These are phyloP conservation scores for Lissocephala sabroskyi DNA, from an alignment of 2,888 invertebrate genomes.

Conservation along the genomic window DNA sequence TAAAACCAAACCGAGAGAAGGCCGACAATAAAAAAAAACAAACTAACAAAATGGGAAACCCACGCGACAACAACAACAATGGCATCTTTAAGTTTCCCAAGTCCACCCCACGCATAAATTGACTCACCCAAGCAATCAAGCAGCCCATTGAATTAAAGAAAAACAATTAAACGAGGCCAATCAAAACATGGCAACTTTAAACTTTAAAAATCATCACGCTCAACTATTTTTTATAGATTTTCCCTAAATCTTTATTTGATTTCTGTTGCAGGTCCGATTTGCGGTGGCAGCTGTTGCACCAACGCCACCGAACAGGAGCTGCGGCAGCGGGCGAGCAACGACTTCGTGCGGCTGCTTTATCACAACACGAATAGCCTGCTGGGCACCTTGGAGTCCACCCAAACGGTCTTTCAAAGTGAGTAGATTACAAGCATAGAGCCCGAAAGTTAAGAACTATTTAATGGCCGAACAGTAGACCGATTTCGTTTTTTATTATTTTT, in stretches of 20 bases:
- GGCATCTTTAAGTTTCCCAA: no score
- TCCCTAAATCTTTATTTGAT: not conserved
- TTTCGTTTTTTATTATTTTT: slow-evolving; percentile 1
- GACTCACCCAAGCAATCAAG: no score
- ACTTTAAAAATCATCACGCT: no score
- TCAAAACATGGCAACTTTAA: no score
- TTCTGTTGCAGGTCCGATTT: slow-evolving; percentile 66
- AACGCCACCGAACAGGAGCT: slow-evolving; percentile 70
- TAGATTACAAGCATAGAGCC: no score
- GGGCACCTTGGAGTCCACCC: slow-evolving; percentile 82
- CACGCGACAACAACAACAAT: slow-evolving; percentile 30
- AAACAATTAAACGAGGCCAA: no score
- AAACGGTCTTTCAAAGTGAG: slow-evolving; percentile 83
- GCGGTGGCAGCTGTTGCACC: slow-evolving; percentile 71
- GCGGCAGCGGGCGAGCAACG: slow-evolving; percentile 66
- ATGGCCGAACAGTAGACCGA: not conserved
- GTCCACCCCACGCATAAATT: no score
- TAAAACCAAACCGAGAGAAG: slow-evolving; percentile 18
- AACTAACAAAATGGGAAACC: slow-evolving; percentile 18
- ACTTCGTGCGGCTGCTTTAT: slow-evolving; percentile 80
- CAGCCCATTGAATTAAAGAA: no score
- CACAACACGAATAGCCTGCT: slow-evolving; percentile 83
- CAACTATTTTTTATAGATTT: not conserved
- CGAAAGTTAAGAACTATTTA: slow-evolving; percentile 1
- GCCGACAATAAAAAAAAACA: slow-evolving; percentile 4